These are phyloP conservation scores for Lacerta viridis DNA, from an alignment of 2,797 vertebrate genomes.

Conservation along the genomic window DNA sequence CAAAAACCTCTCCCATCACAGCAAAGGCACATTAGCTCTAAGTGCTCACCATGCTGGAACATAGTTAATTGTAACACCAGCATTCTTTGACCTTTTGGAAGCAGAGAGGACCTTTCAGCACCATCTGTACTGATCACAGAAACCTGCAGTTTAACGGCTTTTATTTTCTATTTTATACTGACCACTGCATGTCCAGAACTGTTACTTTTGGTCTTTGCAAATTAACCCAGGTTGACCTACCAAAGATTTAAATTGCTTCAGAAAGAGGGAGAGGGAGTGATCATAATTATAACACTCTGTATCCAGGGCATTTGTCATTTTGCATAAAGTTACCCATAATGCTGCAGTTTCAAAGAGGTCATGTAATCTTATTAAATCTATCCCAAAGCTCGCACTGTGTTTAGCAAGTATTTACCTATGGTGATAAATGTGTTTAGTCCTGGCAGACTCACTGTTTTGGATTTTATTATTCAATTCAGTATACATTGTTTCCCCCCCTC, in stretches of 20 bases:
- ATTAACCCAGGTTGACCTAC: slow-evolving; percentile 70
- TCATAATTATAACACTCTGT: slow-evolving; percentile 66
- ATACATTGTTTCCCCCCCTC: neutral
- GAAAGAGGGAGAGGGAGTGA: slow-evolving; percentile 38
- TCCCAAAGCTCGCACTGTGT: slow-evolving; percentile 44
- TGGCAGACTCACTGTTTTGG: slow-evolving; percentile 9
- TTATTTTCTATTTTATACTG: slow-evolving; percentile 21
- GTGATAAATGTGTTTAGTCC: slow-evolving; percentile 67
- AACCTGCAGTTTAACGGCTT: slow-evolving; percentile 49
- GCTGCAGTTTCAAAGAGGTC: slow-evolving; percentile 63
- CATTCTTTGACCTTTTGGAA: slow-evolving; percentile 64
- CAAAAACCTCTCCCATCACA: slow-evolving; percentile 66
- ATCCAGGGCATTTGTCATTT: slow-evolving; percentile 64
- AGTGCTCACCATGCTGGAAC: slow-evolving; percentile 59
- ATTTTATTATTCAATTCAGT: slow-evolving; percentile 55
- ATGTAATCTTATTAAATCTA: slow-evolving; percentile 71
- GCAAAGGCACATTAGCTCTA: slow-evolving; percentile 64
- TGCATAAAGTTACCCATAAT: slow-evolving; percentile 66
- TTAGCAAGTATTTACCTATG: slow-evolving; percentile 40
- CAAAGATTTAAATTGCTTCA: slow-evolving; percentile 63
- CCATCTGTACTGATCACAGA: slow-evolving; percentile 65
- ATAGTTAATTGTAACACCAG: slow-evolving; percentile 64
- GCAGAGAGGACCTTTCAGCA: slow-evolving; percentile 60
- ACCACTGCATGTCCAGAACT: slow-evolving; percentile 23
- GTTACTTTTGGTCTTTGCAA: slow-evolving; percentile 59